These are phyloP conservation scores for Cromileptes altivelis DNA, from an alignment of 2,113 vertebrate genomes.

Conservation along the genomic window DNA sequence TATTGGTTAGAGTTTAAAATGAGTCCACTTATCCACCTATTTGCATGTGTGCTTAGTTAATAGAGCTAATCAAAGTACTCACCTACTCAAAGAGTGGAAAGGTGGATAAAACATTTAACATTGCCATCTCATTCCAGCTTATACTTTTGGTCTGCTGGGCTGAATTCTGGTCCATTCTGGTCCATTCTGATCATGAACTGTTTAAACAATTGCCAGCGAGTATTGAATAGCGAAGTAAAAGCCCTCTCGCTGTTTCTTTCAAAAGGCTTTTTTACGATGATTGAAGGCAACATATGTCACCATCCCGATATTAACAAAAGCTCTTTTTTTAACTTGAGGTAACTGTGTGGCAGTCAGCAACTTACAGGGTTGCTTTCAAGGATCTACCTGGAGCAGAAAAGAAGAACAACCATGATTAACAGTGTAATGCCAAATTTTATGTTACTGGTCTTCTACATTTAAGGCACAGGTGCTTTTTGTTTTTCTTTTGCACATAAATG, in stretches of 20 bases:
- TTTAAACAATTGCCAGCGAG: constrained; percentile 8
- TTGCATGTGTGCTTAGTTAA: constrained; percentile 46
- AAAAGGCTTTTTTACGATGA: constrained; percentile 18
- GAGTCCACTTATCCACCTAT: constrained; percentile 40
- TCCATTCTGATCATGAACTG: background rate
- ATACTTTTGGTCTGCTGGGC: background rate
- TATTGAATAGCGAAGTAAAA: constrained; percentile 12
- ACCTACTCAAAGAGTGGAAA: background rate
- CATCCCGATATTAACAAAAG: constrained; percentile 32
- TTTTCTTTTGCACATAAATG: too few relatives aligned
- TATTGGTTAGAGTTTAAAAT: constrained; percentile 26
- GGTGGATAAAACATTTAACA: background rate
- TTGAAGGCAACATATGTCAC: constrained; percentile 33
- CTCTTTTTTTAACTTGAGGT: constrained; percentile 29
- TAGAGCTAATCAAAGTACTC: constrained; percentile 27
- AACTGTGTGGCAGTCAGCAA: constrained; percentile 33
- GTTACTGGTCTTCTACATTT: constrained; percentile 15
- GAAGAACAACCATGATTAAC: constrained; percentile 7
- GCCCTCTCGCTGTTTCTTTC: constrained; percentile 26
- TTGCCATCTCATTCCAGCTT: background rate
- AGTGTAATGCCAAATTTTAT: background rate
- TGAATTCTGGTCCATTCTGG: background rate
- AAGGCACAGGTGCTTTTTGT: background rate
- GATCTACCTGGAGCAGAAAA: constrained; percentile 4
- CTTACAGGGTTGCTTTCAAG: constrained; percentile 7